Conservation (phyloP, 2,888 invertebrate species). For the Tetragnatha montana region DNA sequence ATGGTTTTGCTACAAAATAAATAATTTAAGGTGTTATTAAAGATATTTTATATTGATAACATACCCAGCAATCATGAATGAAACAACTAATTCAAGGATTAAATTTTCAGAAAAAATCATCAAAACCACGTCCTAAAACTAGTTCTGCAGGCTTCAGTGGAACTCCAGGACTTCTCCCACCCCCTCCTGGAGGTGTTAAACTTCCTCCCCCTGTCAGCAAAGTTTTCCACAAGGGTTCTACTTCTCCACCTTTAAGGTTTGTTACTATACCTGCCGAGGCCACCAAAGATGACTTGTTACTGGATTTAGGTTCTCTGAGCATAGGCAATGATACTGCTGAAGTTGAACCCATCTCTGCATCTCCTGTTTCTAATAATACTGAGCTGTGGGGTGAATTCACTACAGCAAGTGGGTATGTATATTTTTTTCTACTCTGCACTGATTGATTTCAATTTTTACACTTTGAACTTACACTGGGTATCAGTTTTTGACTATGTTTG, state of each 20-base stretch:
- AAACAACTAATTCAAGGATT: not conserved
- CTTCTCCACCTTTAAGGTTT: slow-evolving; percentile 7
- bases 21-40: not conserved
- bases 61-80: too few relatives aligned
- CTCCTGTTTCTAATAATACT: slow-evolving; percentile 35
- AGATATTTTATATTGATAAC: too few relatives aligned
- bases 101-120: slow-evolving; percentile 72
- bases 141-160: slow-evolving; percentile 78
- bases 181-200: slow-evolving; percentile 89
- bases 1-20: too few relatives aligned
- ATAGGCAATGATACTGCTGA: not conserved
- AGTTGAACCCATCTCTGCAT: slow-evolving; percentile 28
- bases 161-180: slow-evolving; percentile 79
- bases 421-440: not conserved
- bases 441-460: slow-evolving; percentile 9
- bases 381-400: slow-evolving; percentile 70
- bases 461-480: not conserved
- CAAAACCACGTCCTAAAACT: slow-evolving; percentile 82
- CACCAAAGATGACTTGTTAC: slow-evolving; percentile 43
- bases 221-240: slow-evolving; percentile 75
- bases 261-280: slow-evolving; percentile 9
- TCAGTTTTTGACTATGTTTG: not conserved
- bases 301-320: slow-evolving; percentile 55
- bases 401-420: slow-evolving; percentile 57
- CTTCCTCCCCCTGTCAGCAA: slow-evolving; percentile 89